Evolutionary conservation across 2,113 vertebrate species (phyloP).

Genomic region (Haliaeetus leucogaster): DNA sequence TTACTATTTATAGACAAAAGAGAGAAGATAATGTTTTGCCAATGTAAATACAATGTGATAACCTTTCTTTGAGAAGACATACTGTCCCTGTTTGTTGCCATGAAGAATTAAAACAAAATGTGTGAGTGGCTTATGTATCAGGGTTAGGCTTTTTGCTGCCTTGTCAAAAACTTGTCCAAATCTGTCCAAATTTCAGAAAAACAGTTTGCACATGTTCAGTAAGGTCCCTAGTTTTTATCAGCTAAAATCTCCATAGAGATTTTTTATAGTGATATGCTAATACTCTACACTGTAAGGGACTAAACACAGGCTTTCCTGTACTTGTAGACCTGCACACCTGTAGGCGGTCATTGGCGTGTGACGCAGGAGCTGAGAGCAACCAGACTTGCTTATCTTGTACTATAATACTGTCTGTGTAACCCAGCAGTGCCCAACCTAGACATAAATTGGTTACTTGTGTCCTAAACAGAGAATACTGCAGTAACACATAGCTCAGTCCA

Average conservation of each 20-base stretch:
- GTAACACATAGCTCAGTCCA: background rate
- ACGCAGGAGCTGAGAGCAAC: background rate
- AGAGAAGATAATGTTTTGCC: background rate
- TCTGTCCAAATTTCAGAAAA: background rate
- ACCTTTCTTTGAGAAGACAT: background rate
- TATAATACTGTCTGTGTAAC: accelerated
- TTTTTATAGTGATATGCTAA: background rate
- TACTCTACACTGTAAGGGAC: background rate
- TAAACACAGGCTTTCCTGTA: background rate
- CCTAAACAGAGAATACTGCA: background rate
- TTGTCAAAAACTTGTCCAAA: background rate
- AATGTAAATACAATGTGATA: background rate
- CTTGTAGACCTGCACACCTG: background rate
- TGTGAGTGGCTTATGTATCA: background rate
- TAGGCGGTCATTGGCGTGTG: background rate
- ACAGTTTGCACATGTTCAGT: background rate
- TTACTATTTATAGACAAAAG: background rate
- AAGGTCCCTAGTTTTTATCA: background rate
- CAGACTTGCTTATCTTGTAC: background rate
- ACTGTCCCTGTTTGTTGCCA: background rate
- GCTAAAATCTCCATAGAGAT: background rate
- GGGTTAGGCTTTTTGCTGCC: background rate
- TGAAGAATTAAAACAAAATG: background rate
- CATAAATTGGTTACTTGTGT: background rate
- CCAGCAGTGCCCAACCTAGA: background rate